Conservation (phyloP, 2,113 vertebrate species). For the Crotalus tigris region DNA sequence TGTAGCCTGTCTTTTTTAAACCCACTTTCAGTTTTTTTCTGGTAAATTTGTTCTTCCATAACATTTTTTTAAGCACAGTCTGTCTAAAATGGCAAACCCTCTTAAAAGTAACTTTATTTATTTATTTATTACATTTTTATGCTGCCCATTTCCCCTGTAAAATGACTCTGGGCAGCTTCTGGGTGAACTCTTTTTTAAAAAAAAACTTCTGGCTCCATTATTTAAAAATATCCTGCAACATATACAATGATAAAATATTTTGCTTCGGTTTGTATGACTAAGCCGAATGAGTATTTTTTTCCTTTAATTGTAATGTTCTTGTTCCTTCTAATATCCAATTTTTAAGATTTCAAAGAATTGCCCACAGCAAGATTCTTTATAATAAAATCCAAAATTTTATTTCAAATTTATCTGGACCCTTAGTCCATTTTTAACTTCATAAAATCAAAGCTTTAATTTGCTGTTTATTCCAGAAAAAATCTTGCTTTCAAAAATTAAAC, state of each 20-base stretch:
- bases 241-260: background rate
- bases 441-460: background rate
- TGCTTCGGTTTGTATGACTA: background rate
- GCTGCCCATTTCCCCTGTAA: background rate
- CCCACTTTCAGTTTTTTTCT: background rate
- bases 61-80: background rate
- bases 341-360: background rate
- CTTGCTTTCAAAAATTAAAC: background rate
- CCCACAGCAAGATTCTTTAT: background rate
- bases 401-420: background rate
- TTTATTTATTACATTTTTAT: background rate
- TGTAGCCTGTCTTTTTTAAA: background rate
- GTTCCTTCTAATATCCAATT: background rate
- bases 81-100: background rate
- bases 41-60: background rate
- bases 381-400: background rate
- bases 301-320: background rate
- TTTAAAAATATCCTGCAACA: background rate
- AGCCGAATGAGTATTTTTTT: background rate
- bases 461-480: background rate
- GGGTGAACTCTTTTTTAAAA: background rate
- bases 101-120: background rate
- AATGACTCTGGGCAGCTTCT: background rate
- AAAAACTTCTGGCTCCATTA: background rate
- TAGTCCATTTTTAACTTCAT: background rate